Base-by-base conservation (phyloP, 2,113 vertebrate genomes). In the Macrotus californicus region DNA sequence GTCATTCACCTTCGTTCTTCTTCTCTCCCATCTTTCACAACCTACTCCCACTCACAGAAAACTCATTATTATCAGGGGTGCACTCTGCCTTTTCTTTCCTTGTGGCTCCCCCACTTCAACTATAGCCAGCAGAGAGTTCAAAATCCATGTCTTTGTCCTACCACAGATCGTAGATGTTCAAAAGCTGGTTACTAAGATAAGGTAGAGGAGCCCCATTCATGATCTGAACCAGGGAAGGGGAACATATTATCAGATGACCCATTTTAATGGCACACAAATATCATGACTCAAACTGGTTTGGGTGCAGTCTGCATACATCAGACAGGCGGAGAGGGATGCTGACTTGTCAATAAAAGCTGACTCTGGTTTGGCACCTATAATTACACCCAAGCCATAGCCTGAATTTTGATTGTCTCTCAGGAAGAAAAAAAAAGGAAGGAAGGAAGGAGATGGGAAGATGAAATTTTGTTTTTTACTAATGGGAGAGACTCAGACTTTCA, bases 261-360 rank as follows among this genome's bases (percentile, higher is more conserved):
- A 90, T 10, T 97, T 98, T 90, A 66, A 87, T 96, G 95, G n/a
- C 87, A 75, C 31, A 92, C 56, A 93, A 94, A 89, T 77, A 56
- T 85, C 34, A 43, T 88, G 91, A 97, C 86, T 94, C 96, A 97
- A 64, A 89, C 90, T 70, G 69, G 94, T 76, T 96, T 9, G 13
- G 89, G 73, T 88, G 79, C 87, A 83, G 94, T 67, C 85, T 79
- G 64, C 31, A 16, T 7, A 88, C 73, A 79, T 54, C 50, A 54
- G 89, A 73, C 52, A 85, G 70, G 50, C 91, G 94, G 76, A 75
- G 85, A 56, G 3, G 80, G 79, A 41, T 83, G 92, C 95, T 97
- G 95, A 88, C 72, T 80, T 36, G 72, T 31, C 66, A 91, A 93
- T 82, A 84, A 89, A 76, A 91, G 92, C 95, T 97, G 94, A 91